phyloP scores from a whole-genome alignment of 2,797 vertebrate genomes.

The Crenichthys baileyi region DNA sequence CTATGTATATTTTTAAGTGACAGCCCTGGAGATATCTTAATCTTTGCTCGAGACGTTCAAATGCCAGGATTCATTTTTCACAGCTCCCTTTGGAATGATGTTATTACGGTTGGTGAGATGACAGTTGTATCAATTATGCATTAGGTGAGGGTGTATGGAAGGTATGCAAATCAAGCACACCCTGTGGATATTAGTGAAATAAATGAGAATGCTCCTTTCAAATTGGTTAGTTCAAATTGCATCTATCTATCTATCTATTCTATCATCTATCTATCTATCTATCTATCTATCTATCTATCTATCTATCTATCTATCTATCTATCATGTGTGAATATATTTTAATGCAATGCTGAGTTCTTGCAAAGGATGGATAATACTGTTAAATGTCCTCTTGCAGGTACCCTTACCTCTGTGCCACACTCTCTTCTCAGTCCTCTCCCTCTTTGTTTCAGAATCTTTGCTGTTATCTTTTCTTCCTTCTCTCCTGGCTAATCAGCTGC shows the following conservation, averaged over 20 bases:
- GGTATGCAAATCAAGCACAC: constrained; percentile 67
- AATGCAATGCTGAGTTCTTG: constrained; percentile 30
- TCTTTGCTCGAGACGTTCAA: constrained; percentile 67
- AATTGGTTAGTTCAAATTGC: constrained; percentile 44
- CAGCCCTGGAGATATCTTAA: constrained; percentile 66
- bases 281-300: background rate
- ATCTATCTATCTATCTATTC: background rate
- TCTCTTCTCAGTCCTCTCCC: constrained; percentile 55
- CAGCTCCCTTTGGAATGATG: constrained; percentile 66
- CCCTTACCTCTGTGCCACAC: constrained; percentile 39
- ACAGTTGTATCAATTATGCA: constrained; percentile 78
- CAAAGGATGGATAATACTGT: constrained; percentile 40
- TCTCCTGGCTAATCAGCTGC: constrained; percentile 13
- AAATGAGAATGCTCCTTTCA: constrained; percentile 63
- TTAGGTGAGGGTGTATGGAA: constrained; percentile 63
- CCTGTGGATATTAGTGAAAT: constrained; percentile 49
- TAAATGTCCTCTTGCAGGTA: constrained; percentile 48
- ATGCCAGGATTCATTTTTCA: constrained; percentile 72
- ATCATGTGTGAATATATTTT: constrained; percentile 17
- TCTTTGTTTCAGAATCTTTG: constrained; percentile 67
- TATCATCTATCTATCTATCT: constrained; percentile 14
- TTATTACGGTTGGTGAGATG: constrained; percentile 72
- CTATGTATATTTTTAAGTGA: constrained; percentile 63
- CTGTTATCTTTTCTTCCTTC: constrained; percentile 39
- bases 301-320: background rate